A percentile compares a stretch with the other conserved stretches of the same genome.
These are phyloP conservation scores for Nesidiocoris tenuis DNA, from an alignment of 2,888 invertebrate genomes.

Conservation along the genomic window DNA sequence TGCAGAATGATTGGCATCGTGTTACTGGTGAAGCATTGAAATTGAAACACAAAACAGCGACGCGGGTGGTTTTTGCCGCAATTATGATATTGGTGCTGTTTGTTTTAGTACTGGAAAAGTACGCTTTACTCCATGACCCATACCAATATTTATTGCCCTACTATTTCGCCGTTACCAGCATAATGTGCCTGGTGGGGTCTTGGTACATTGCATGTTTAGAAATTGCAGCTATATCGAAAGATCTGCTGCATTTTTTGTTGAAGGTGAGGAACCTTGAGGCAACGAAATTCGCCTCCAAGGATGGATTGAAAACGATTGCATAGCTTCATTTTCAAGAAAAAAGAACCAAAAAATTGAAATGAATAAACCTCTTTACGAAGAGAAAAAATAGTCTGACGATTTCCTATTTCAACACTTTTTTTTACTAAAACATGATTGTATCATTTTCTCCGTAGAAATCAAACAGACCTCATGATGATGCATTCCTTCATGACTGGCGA, in stretches of 20 bases:
- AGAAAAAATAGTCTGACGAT: too few species aligned
- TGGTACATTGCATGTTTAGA: conserved; percentile 44
- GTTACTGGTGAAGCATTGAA: conserved; percentile 29
- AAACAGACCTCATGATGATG: too few species aligned
- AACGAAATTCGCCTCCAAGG: too few species aligned
- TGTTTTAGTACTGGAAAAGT: conserved; percentile 34
- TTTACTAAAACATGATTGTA: too few species aligned
- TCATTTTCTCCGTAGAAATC: too few species aligned
- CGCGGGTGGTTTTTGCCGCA: not conserved
- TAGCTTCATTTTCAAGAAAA: too few species aligned
- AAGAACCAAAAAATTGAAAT: too few species aligned
- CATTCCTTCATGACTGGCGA: conserved; percentile 40
- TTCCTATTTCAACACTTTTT: too few species aligned
- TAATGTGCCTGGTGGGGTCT: conserved; percentile 15
- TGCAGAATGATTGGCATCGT: conserved; percentile 39
- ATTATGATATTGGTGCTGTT: conserved; percentile 23
- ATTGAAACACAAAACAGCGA: conserved; percentile 18
- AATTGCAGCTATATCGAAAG: conserved; percentile 21
- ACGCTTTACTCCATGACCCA: conserved; percentile 43
- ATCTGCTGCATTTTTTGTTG: conserved; percentile 5
- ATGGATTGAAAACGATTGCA: too few species aligned
- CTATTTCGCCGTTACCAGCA: conserved; percentile 40
- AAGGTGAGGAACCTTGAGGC: conserved; percentile 28
- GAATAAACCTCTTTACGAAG: too few species aligned
- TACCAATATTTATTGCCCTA: conserved; percentile 41